phyloP scores from a whole-genome alignment of 2,888 invertebrate species.

The Mythimna loreyi region DNA sequence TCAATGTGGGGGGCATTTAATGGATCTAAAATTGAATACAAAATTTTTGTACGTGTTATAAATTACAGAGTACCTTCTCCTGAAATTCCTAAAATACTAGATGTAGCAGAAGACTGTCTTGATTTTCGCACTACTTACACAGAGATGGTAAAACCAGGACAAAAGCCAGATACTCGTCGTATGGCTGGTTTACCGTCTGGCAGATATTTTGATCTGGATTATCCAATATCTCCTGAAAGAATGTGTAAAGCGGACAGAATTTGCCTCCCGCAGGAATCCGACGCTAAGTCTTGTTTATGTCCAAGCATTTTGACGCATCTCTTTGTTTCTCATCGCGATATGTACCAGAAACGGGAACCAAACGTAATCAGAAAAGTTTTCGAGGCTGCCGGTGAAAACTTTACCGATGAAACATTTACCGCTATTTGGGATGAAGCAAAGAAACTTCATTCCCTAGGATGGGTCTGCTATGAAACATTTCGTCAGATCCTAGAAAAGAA shows the following conservation, averaged over 20 bases:
- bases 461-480: constrained; percentile 91
- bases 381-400: constrained; percentile 87
- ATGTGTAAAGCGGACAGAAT: constrained; percentile 75
- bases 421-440: constrained; percentile 88
- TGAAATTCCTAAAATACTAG: constrained; percentile 82
- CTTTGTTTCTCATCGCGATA: constrained; percentile 81
- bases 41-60: constrained; percentile 86
- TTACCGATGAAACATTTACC: constrained; percentile 86
- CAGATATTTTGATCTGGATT: constrained; percentile 83
- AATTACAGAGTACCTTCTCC: constrained; percentile 84
- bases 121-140: constrained; percentile 83
- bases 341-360: constrained; percentile 81
- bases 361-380: constrained; percentile 84
- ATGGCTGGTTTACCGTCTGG: constrained; percentile 85
- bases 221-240: constrained; percentile 77
- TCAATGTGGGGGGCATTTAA: constrained; percentile 85
- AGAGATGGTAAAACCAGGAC: constrained; percentile 82
- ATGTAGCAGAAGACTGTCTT: constrained; percentile 76
- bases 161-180: constrained; percentile 67
- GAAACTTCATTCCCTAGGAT: constrained; percentile 86
- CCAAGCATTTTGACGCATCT: constrained; percentile 80
- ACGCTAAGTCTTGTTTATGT: constrained; percentile 76
- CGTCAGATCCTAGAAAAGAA: constrained; percentile 71
- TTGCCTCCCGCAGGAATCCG: constrained; percentile 81
- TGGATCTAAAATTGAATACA: constrained; percentile 85